These are phyloP conservation scores for Saccopteryx bilineata DNA, from an alignment of 2,113 vertebrate genomes.

Conservation along the genomic window DNA sequence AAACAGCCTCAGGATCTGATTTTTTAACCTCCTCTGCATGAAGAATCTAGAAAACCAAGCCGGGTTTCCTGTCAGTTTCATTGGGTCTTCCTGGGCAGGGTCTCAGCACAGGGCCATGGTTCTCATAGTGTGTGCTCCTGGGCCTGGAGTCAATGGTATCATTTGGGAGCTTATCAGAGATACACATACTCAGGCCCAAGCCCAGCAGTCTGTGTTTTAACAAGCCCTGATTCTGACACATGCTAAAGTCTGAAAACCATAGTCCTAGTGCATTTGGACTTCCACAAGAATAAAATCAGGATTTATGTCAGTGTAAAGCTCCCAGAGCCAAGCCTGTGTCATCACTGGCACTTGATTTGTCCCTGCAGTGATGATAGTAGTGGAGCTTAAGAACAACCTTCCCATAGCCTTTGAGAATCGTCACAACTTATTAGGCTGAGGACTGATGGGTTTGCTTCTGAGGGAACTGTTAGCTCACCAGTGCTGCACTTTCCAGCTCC, in stretches of 20 bases:
- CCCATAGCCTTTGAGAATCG: background rate
- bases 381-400: background rate
- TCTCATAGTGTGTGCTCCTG: background rate
- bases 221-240: background rate
- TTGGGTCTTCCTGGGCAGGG: background rate
- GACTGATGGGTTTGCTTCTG: background rate
- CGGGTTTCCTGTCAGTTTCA: background rate
- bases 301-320: background rate
- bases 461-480: background rate
- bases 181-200: background rate
- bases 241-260: background rate
- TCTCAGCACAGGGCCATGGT: background rate
- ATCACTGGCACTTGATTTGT: background rate
- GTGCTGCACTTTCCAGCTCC: background rate
- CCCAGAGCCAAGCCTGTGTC: background rate
- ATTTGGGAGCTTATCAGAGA: background rate
- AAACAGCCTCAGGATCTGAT: constrained; percentile 21
- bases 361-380: background rate
- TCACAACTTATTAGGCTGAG: background rate
- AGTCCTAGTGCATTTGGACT: background rate
- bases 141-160: background rate
- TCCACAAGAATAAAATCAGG: background rate
- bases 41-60: background rate
- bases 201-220: background rate
- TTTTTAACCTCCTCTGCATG: constrained; percentile 21